phyloP scores from a whole-genome alignment of 1,140 invertebrate genomes.

The Eubasilissa regina region DNA sequence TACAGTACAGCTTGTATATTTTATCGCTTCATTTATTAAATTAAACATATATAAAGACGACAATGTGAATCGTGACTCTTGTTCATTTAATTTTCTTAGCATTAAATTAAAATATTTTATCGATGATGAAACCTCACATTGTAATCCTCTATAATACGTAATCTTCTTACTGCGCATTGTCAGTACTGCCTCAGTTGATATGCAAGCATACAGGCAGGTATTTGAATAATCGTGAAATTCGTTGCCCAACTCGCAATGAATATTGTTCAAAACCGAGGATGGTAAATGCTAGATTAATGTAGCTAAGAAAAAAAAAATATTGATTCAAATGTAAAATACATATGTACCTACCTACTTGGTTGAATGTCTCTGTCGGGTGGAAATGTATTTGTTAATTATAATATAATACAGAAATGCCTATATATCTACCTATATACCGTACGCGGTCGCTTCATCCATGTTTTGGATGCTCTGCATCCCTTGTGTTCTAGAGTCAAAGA shows the following conservation, averaged over 20 bases:
- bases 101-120: constrained; percentile 23
- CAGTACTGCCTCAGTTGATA: background rate
- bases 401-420: no score
- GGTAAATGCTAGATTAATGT: background rate
- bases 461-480: no score
- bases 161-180: constrained; percentile 13
- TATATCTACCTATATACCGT: no score
- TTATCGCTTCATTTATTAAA: no score
- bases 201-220: background rate
- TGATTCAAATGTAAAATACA: no score
- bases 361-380: no score
- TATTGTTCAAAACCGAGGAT: background rate
- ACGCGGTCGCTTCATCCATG: no score
- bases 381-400: no score
- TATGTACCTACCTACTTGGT: no score
- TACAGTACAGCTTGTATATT: no score
- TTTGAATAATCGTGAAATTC: constrained; percentile 16
- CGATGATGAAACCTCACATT: constrained; percentile 14
- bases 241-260: constrained; percentile 1
- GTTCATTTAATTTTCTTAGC: constrained; percentile 5
- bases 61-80: background rate
- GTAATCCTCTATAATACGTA: background rate
- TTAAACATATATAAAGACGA: no score
- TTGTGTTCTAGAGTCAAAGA: no score
- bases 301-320: background rate